A percentile compares a stretch with the other conserved stretches of the same genome.
phyloP scores from a whole-genome alignment of 2,113 vertebrate species.

The Lutjanus erythropterus region DNA sequence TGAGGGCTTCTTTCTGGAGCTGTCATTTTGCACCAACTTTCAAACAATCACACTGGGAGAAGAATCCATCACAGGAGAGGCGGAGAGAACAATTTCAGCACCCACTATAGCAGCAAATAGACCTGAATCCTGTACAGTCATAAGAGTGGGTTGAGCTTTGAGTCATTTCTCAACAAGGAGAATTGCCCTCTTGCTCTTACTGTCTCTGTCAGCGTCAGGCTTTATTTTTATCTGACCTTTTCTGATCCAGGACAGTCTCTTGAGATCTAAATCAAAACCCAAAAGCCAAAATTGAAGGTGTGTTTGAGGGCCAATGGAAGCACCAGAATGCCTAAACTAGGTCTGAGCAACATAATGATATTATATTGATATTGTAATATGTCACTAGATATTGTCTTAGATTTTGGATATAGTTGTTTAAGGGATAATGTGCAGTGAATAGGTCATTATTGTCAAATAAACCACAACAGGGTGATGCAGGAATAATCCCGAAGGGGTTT shows the following conservation, averaged over 20 bases:
- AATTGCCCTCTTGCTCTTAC: background rate
- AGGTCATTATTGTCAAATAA: no score
- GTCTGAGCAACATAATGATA: no score
- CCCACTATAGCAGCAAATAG: slow-evolving; percentile 33
- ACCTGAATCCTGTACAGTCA: slow-evolving; percentile 19
- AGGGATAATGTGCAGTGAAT: no score
- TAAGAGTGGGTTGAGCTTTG: slow-evolving; percentile 37
- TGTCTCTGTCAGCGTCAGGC: background rate
- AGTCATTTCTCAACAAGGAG: slow-evolving; percentile 38
- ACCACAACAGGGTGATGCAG: no score
- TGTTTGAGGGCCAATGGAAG: no score
- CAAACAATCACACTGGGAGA: background rate
- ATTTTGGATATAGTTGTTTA: no score
- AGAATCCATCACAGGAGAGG: slow-evolving; percentile 7
- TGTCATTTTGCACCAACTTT: slow-evolving; percentile 14
- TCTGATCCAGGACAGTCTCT: background rate
- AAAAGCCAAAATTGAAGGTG: no score
- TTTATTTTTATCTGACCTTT: slow-evolving; percentile 3
- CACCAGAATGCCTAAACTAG: no score
- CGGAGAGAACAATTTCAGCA: slow-evolving; percentile 2
- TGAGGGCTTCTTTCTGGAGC: background rate
- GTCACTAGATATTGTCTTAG: no score
- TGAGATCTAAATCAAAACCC: background rate
- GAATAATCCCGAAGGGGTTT: no score
- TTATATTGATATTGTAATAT: no score